phyloP scores from a whole-genome alignment of 2,797 vertebrate species.

The Coregonus suidteri region DNA sequence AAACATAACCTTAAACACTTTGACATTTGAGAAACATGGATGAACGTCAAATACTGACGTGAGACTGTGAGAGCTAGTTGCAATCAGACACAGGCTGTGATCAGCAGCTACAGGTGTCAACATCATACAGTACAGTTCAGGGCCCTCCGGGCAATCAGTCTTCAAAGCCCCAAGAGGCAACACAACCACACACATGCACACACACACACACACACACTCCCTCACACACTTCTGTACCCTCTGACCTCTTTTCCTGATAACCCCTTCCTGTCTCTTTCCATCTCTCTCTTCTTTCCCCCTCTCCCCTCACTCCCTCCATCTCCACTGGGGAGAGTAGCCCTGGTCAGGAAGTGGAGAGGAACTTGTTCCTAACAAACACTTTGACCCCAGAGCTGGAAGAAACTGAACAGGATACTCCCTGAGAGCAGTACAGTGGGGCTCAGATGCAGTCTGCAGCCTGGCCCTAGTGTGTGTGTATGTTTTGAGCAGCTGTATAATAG shows the following conservation, averaged over 20 bases:
- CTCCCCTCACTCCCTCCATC: constrained; percentile 12
- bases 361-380: constrained; percentile 25
- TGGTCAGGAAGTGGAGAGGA: constrained; percentile 18
- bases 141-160: background rate
- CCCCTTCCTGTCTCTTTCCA: background rate
- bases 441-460: constrained; percentile 5
- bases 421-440: constrained; percentile 11
- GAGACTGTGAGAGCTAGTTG: no score
- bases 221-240: background rate
- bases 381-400: constrained; percentile 19
- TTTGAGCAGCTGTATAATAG: background rate
- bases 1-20: no score
- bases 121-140: background rate
- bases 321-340: background rate
- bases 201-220: constrained; percentile 1
- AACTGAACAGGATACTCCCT: constrained; percentile 19
- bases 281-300: background rate
- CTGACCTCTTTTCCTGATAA: background rate
- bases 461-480: background rate
- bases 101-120: background rate
- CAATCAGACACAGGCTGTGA: background rate
- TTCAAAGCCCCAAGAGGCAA: background rate
- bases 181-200: constrained; percentile 5
- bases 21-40: no score
- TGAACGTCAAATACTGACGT: no score